Conservation (phyloP, 2,113 vertebrate genomes). For the Hipposideros armiger region DNA sequence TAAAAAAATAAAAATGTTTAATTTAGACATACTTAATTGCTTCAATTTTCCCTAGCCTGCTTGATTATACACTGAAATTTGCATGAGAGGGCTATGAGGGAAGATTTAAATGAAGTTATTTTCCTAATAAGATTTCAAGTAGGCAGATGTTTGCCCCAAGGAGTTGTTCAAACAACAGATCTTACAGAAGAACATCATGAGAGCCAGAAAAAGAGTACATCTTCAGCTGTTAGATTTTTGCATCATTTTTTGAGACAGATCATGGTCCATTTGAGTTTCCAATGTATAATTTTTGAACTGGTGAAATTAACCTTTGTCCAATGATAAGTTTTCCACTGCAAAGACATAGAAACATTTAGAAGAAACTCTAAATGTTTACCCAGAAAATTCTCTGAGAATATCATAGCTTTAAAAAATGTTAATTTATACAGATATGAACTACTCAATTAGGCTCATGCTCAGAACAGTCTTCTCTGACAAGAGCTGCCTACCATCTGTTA, state of each 20-base stretch:
- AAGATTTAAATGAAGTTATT: constrained; percentile 82
- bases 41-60: background rate
- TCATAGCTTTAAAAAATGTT: constrained; percentile 82
- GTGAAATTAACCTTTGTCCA: constrained; percentile 63
- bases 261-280: constrained; percentile 22
- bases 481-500: constrained; percentile 87
- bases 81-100: constrained; percentile 47
- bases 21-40: constrained; percentile 6
- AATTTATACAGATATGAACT: constrained; percentile 87
- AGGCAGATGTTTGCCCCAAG: constrained; percentile 81
- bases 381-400: constrained; percentile 78
- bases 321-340: constrained; percentile 61
- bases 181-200: constrained; percentile 68
- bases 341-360: background rate
- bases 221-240: constrained; percentile 44
- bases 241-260: constrained; percentile 42
- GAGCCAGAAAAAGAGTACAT: constrained; percentile 34
- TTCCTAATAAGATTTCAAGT: constrained; percentile 75
- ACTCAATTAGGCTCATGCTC: constrained; percentile 84
- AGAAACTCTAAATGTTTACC: constrained; percentile 57
- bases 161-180: constrained; percentile 75
- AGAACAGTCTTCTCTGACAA: constrained; percentile 82
- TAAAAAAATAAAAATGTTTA: constrained; percentile 46
- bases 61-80: constrained; percentile 10
- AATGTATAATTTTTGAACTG: constrained; percentile 51